These are phyloP conservation scores for Teleiodes luculella DNA, from an alignment of 2,888 invertebrate species.

Conservation along the genomic window DNA sequence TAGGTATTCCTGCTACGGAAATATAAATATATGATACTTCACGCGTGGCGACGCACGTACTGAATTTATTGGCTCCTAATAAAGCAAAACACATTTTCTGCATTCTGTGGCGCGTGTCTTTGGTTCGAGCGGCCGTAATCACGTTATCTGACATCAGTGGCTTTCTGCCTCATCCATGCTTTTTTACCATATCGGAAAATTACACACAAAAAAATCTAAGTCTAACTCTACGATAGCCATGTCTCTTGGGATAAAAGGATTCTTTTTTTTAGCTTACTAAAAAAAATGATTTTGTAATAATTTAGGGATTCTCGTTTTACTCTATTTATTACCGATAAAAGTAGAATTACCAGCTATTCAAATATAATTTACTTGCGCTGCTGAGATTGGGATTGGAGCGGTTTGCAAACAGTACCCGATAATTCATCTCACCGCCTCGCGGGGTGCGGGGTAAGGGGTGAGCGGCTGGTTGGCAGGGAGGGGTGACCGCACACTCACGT, in stretches of 20 bases:
- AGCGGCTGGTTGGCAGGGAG: no score
- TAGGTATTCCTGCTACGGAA: no score
- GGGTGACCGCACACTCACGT: no score
- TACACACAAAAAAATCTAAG: no score
- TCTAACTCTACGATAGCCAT: no score
- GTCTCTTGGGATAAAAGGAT: no score
- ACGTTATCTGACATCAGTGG: not conserved
- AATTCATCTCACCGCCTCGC: constrained; percentile 38
- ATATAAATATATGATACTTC: constrained; percentile 8
- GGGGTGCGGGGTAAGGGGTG: no score
- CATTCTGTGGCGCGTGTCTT: constrained; percentile 37
- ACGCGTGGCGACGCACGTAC: constrained; percentile 59
- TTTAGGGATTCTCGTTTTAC: no score
- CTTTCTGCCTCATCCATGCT: no score
- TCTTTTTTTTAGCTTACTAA: no score
- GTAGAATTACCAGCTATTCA: not conserved
- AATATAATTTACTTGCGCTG: not conserved
- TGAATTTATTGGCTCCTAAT: constrained; percentile 68
- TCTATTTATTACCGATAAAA: not conserved
- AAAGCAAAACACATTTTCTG: constrained; percentile 69
- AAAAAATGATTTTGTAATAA: no score
- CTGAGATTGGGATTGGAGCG: constrained; percentile 41
- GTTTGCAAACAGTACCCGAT: constrained; percentile 47
- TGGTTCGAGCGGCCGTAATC: not conserved
- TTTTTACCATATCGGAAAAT: no score